A percentile compares a stretch with the other conserved stretches of the same genome.
phyloP scores from a whole-genome alignment of 2,888 invertebrate genomes.

The Drosophila cracens region DNA sequence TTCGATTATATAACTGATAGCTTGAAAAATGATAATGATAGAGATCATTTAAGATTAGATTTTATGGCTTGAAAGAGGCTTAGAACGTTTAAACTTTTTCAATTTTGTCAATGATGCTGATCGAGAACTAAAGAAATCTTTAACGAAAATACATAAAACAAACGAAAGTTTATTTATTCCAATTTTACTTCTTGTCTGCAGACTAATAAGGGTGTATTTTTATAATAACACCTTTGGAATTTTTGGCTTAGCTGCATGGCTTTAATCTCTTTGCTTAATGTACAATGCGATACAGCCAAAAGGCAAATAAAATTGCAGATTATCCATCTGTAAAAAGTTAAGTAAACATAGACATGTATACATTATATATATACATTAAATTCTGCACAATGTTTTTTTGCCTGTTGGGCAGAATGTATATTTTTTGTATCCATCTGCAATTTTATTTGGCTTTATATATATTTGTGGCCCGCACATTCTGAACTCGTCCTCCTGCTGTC shows the following conservation, averaged over 20 bases:
- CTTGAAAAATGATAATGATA: background rate
- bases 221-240: background rate
- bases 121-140: background rate
- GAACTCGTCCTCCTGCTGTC: conserved; percentile 4
- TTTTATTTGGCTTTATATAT: conserved; percentile 54
- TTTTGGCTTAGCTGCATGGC: background rate
- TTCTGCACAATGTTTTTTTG: background rate
- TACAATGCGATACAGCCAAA: background rate
- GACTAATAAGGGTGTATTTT: background rate
- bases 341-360: background rate
- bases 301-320: conserved; percentile 32
- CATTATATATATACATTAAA: background rate
- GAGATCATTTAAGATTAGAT: background rate
- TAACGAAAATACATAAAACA: background rate
- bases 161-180: background rate
- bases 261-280: background rate
- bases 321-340: background rate
- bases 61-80: background rate
- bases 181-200: background rate
- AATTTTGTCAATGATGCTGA: background rate
- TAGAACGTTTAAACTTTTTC: background rate
- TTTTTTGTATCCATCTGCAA: conserved; percentile 11
- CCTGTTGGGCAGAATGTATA: background rate
- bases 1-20: background rate
- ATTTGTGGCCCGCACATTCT: conserved; percentile 1